Evolutionary conservation across 2,113 vertebrate genomes (phyloP), one percentile per base, ranked within the genome.

Genomic region (Cyrtonyx montezumae): DNA sequence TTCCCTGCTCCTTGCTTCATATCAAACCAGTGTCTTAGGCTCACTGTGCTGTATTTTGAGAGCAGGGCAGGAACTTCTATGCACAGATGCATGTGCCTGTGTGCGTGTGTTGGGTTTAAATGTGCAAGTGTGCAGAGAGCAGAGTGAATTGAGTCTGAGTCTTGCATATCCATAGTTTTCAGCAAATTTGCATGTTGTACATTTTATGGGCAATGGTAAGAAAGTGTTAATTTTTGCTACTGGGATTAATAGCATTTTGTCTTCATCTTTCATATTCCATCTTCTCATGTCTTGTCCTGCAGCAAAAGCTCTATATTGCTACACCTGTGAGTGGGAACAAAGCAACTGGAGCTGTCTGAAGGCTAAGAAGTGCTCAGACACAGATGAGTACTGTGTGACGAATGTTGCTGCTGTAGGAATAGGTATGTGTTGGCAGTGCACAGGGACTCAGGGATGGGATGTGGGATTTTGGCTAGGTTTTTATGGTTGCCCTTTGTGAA

Each of bases 331-430:
- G 7, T 87, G 93, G 73, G 17, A 96, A 2, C 37, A 11, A 16
- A 96, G 59, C 86, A 97, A 97, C 87, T 95, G 93, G 95, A 78
- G 8, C 0, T 97, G 96, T 43, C 73, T 97, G 86, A 96, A 92
- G 56, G 49, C 73, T 0, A 0, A 79, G 71, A 91, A 88, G 51
- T 97, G 96, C 68, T 69, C 91, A 0, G 79, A 93, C 3, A 58
- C 68, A 34, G 95, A 97, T 4, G 20, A 68, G 25, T 90, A 79
- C 43, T 97, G 96, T 0, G 61, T 97, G 88, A 97, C 96, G 49
- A 93, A 88, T 1, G 95, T 97, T 32, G 92, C 85, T 32, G 85
- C 95, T 1, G 79, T 87, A 2, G 88, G 90, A 9, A 23, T 97
- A 0, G 96, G 96, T 97, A 23, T 5, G 93, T 77, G 51, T 49